A percentile compares a stretch with the other conserved stretches of the same genome.
These are phyloP conservation scores for Orgyia antiqua DNA, from an alignment of 2,888 invertebrate species.

Conservation along the genomic window DNA sequence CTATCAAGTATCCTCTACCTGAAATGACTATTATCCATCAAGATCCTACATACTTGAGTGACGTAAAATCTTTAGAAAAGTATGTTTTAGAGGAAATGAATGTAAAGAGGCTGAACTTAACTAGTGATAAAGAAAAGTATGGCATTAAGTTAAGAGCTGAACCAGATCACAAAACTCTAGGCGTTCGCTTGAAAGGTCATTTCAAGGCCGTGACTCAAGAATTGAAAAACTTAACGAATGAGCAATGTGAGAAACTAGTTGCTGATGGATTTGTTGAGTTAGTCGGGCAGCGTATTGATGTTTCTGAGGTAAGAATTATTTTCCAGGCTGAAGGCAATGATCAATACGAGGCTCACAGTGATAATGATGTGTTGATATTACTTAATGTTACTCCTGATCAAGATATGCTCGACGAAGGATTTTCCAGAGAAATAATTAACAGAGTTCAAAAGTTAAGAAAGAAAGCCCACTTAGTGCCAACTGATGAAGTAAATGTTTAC, in stretches of 20 bases:
- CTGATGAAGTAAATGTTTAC: constrained; percentile 91
- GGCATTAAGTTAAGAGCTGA: constrained; percentile 95
- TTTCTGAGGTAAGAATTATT: constrained; percentile 89
- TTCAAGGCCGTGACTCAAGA: constrained; percentile 91
- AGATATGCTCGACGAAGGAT: constrained; percentile 94
- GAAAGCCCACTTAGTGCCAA: constrained; percentile 94
- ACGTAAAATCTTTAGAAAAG: constrained; percentile 86
- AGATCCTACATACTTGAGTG: constrained; percentile 85
- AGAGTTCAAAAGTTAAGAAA: constrained; percentile 97
- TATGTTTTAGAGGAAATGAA: constrained; percentile 97
- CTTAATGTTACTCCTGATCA: constrained; percentile 94
- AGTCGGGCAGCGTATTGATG: constrained; percentile 85
- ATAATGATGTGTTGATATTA: constrained; percentile 92
- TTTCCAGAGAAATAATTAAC: constrained; percentile 96
- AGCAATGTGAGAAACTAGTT: constrained; percentile 87
- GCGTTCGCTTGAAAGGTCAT: constrained; percentile 91
- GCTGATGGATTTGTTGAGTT: constrained; percentile 84
- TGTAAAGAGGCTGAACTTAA: constrained; percentile 88
- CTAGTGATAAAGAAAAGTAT: constrained; percentile 94
- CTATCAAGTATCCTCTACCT: constrained; percentile 96
- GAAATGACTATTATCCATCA: constrained; percentile 97
- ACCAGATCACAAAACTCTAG: constrained; percentile 95
- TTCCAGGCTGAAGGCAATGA: constrained; percentile 84
- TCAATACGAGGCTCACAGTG: constrained; percentile 93
- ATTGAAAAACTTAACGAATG: constrained; percentile 87